Evolutionary conservation across 2,888 invertebrate species (phyloP), one percentile per base, ranked within the genome.

Genomic region (Dioctria linearis): DNA sequence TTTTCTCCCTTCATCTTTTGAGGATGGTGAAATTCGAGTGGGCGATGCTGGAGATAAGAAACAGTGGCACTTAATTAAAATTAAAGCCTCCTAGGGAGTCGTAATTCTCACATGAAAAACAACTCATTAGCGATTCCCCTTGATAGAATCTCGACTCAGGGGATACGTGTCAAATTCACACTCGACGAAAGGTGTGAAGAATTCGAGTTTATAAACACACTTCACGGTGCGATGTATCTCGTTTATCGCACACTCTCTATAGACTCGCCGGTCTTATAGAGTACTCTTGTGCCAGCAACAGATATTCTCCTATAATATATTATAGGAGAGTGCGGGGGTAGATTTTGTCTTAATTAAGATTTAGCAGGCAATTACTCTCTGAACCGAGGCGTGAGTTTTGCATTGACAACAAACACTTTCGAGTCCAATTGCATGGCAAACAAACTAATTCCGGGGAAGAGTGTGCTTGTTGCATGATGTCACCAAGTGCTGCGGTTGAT

Each of bases 91-190:
- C 79, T 40, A 59, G 67, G 57, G 79, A 54, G 67, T 51, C 9
- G 54, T 79, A 79, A 69, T 57, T 79, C 67, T 57, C 25, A 57
- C 73, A 73, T 73, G 73, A 69, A 69, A 79, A 79, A 79, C 67
- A 67, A 79, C 43, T 69, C 67, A 69, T 79, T 79, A 79, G 59
- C 59, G 67, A 79, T 79, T 79, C 67, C 67, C 67, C 67, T 13
- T 67, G 79, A 67, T 57, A 67, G 13, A 25, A 25, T 25, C 25
- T 25, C 25, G 25, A 57, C 79, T 79, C 67, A 9, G 42, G 59
- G 78, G 59, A 79, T 69, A 79, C 79, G 79, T 79, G 79, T 79
- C 79, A 79, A 79, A 79, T 67, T 79, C 79, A 79, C 79, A 79
- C 79, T 69, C 57, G 25, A 25, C 25, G 25, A 67, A 79, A 79